These are phyloP conservation scores for Scortum barcoo DNA, from an alignment of 2,113 vertebrate genomes.

Conservation along the genomic window DNA sequence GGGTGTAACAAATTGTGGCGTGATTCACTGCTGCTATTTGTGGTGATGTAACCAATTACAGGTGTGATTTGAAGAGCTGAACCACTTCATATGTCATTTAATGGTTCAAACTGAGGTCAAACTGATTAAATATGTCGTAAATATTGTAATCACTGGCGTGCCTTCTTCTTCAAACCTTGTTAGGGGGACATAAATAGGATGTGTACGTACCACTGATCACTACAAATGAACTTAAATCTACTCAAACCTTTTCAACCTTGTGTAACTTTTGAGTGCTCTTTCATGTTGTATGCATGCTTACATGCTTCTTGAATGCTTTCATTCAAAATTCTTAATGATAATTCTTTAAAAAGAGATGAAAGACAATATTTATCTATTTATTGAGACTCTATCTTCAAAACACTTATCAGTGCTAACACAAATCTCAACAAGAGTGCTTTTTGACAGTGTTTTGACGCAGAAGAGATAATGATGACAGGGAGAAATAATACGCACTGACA, in stretches of 20 bases:
- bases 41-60: conserved; percentile 44
- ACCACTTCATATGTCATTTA: neutral
- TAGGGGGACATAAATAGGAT: neutral
- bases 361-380: neutral
- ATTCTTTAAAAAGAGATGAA: neutral
- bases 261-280: neutral
- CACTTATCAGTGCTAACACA: neutral
- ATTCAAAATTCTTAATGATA: neutral
- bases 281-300: neutral
- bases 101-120: neutral
- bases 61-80: conserved; percentile 30
- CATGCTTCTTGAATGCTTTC: too few relatives aligned
- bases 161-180: neutral
- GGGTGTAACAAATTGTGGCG: conserved; percentile 11
- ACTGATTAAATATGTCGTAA: neutral
- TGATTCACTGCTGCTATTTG: conserved; percentile 48
- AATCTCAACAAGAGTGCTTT: neutral
- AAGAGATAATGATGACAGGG: neutral
- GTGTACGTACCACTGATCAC: neutral
- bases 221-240: neutral
- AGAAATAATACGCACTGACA: neutral
- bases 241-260: neutral
- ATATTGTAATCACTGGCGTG: neutral
- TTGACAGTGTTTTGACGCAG: neutral
- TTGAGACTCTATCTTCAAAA: neutral